Percentiles rank a stretch among this genome's conserved stretches.
Conservation (phyloP, 2,113 vertebrate species). For the Anseranas semipalmata region DNA sequence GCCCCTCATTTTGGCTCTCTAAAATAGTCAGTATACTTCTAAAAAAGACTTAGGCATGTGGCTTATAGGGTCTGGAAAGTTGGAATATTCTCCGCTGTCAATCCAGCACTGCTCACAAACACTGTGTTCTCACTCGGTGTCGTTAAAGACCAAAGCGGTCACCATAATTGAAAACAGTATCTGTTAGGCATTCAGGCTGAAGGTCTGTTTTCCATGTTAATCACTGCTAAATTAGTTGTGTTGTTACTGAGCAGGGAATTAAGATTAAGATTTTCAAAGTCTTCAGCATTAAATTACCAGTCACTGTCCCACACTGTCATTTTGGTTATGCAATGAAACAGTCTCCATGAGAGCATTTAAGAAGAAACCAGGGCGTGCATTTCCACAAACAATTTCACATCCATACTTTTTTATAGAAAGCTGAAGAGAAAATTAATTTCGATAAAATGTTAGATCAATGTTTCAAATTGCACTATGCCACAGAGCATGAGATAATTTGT, state of each 20-base stretch:
- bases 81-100: background rate
- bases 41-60: background rate
- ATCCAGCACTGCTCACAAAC: background rate
- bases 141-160: background rate
- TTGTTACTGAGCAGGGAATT: background rate
- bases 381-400: background rate
- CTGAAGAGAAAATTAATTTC: background rate
- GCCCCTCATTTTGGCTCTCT: background rate
- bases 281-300: conserved; percentile 28
- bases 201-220: conserved; percentile 30
- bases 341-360: background rate
- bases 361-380: background rate
- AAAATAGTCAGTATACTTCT: background rate
- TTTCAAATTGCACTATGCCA: background rate
- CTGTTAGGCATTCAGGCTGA: background rate
- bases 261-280: conserved; percentile 19
- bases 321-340: conserved; percentile 30
- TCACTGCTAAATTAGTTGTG: conserved; percentile 29
- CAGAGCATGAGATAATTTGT: background rate
- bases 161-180: conserved; percentile 44
- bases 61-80: background rate
- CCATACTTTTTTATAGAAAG: background rate
- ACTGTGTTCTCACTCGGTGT: background rate
- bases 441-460: background rate
- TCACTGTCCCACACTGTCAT: conserved; percentile 13